Evolutionary conservation across 35 echinoderm and acorn worm genomes (phyloP), one percentile per base, ranked within the genome.

Genomic region (Patiria miniata): DNA sequence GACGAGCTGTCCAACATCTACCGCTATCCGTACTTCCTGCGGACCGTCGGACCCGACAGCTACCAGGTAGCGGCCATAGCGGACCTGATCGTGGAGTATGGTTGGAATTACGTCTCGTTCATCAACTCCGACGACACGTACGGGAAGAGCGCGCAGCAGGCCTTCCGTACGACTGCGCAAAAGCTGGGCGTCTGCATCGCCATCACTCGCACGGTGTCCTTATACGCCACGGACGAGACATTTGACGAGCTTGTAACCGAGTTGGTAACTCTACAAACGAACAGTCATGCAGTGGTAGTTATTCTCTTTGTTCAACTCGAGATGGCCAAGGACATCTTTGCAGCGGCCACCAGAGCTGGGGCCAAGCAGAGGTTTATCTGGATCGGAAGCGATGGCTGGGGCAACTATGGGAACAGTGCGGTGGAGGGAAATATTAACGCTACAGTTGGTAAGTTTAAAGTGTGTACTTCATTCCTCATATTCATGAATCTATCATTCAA

Each of bases 321-420:
- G 39, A 84, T 85, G 44, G 95, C 86, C 10, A 39, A 80, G 34
- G 34, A 88, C 12, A 53, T 97, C 3, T 93, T 97, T 57, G 29
- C n/a, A 26, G 78, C 83, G 9, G 91, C 80, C 5, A 65, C 50
- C 26, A 80, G 51, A 78, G 52, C 52, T 26, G 86, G 83, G 5
- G 84, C 81, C 32, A 38, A 59, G 4, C 76, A 65, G 17, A 39
- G 86, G 16, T 97, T 97, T 39, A 94, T 94, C 44, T 97, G 95
- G 95, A 91, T 97, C 18, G 95, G 91, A 1, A 97, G 95, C 79
- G 95, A 97, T 89, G 89, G 95, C 33, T 97, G 91, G 95, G 95
- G 85, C 23, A 93, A 93, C 69, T 93, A 97, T 55, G 93, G 83
- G 7, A 16, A 82, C 9, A 84, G 73, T 8, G 81, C 83, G 17